A percentile compares a stretch with the other conserved stretches of the same genome.
These are phyloP conservation scores for Neopelma chrysocephalum DNA, from an alignment of 2,797 vertebrate species.

Conservation along the genomic window DNA sequence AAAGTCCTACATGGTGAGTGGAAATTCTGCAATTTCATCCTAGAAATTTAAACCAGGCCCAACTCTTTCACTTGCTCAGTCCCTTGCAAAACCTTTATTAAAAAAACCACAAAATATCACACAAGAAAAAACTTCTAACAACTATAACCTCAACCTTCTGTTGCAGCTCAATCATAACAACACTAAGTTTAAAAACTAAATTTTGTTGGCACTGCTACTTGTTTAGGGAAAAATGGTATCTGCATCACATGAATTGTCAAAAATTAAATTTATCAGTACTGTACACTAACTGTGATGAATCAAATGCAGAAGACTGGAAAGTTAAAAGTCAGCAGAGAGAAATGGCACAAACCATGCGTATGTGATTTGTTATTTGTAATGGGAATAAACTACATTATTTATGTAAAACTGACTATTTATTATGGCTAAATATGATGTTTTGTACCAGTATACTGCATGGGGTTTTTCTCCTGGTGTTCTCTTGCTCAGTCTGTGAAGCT, in stretches of 20 bases:
- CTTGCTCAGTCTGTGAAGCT: background rate
- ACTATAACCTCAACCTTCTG: background rate
- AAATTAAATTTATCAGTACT: background rate
- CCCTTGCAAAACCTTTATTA: background rate
- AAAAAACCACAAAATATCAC: background rate
- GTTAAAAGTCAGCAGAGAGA: background rate
- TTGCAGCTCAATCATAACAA: background rate
- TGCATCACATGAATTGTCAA: background rate
- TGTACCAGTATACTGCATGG: background rate
- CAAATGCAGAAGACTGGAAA: conserved; percentile 1
- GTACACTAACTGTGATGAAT: background rate
- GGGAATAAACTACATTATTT: background rate
- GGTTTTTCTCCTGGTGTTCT: background rate
- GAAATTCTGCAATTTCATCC: conserved; percentile 11
- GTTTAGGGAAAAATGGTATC: background rate
- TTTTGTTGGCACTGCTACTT: background rate
- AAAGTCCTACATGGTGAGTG: background rate
- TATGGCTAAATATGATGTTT: background rate
- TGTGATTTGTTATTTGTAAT: background rate
- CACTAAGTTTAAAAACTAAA: background rate
- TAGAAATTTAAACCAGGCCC: background rate
- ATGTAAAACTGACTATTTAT: background rate
- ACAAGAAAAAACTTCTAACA: background rate
- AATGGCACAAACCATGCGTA: background rate
- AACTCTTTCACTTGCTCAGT: background rate